Evolutionary conservation across 1,140 invertebrate genomes (phyloP), one percentile per base, ranked within the genome.

Genomic region (Hycleus phaleratus): DNA sequence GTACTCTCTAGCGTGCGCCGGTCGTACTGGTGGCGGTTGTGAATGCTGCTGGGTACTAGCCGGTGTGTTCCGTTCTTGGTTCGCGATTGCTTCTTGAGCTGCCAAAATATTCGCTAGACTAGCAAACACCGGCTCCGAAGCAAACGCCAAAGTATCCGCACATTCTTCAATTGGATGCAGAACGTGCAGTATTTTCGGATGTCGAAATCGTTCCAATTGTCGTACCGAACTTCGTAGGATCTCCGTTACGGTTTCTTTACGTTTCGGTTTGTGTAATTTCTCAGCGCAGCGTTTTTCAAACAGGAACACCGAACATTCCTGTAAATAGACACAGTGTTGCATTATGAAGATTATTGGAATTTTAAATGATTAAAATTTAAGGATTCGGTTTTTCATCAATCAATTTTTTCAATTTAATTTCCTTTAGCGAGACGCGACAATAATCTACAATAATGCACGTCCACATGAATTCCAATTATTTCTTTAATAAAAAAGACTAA

Each of bases 221-320:
- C 83, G 78, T 1, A 96, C 84, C 46, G 90, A 90, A 59, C 81
- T 82, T 32, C 91, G 79, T n/a, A 97, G 76, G 43, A 93, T 84
- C 71, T 97, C 94, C 1, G 93, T 87, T 42, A 98, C 90, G 4
- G 85, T 89, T 69, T 97, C 93, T 70, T 94, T 91, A 43, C 91
- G 80, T 66, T 93, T 91, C 3, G 93, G 93, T 69, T 95, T 97
- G 77, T 95, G 91, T 44, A 97, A 77, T 73, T 97, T 97, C 69
- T 97, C 94, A 0, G 92, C 93, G 11, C 86, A 84, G 58, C 89
- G 85, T 72, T 97, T 97, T 72, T 98, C 95, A 73, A 97, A 97
- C 32, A 97, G 79, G 77, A 97, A 97, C 57, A 97, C 86, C 0
- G 94, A 96, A 47, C 89, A 93, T 76, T 95, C 93, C 95, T 98